These are phyloP conservation scores for Drosophila leonis DNA, from an alignment of 2,888 invertebrate species.

Conservation along the genomic window DNA sequence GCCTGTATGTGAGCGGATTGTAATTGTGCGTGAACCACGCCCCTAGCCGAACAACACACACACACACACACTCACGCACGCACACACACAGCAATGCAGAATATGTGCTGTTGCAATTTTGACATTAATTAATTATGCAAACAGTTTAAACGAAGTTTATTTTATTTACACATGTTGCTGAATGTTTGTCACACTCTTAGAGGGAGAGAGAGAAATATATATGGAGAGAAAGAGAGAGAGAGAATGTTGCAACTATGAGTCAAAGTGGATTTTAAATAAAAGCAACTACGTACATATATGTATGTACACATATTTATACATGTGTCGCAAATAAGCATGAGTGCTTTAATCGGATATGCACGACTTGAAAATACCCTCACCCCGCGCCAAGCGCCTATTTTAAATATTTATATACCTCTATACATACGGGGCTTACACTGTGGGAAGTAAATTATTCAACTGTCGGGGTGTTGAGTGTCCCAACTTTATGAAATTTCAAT, in stretches of 20 bases:
- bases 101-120: constrained; percentile 42
- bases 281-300: constrained; percentile 33
- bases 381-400: neutral
- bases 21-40: constrained; percentile 44
- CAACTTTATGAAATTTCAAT: neutral
- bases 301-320: neutral
- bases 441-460: neutral
- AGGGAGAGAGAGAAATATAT: neutral
- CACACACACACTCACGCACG: constrained; percentile 1
- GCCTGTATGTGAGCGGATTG: constrained; percentile 13
- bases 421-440: neutral
- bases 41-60: neutral
- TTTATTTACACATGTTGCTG: constrained; percentile 77
- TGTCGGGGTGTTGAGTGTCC: neutral
- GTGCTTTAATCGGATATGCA: neutral
- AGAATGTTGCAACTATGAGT: neutral
- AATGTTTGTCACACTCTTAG: constrained; percentile 32
- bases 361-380: neutral
- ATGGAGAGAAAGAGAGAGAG: neutral
- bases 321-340: neutral
- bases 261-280: constrained; percentile 43
- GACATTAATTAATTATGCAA: constrained; percentile 79
- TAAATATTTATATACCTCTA: neutral
- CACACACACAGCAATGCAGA: neutral
- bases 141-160: constrained; percentile 77